A percentile compares a stretch with the other conserved stretches of the same genome.
Evolutionary conservation across 1,140 invertebrate species (phyloP).

Genomic region (Batillaria attramentaria): DNA sequence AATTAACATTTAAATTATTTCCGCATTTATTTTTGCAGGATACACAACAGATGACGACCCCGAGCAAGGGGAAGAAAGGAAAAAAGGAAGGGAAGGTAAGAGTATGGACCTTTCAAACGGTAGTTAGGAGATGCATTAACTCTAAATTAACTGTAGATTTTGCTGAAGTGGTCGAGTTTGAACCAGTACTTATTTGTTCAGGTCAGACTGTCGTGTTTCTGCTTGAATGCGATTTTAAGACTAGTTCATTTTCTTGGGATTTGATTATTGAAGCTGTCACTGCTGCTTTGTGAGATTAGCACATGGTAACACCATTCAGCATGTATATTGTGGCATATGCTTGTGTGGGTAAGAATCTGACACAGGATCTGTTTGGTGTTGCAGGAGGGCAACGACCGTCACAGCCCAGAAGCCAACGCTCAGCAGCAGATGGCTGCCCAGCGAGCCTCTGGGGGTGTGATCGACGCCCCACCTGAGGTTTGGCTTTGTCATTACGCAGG

Average conservation of each 20-base stretch:
- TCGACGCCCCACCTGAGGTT: slow-evolving; percentile 62
- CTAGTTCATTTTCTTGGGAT: too few relatives aligned
- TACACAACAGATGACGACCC: slow-evolving; percentile 78
- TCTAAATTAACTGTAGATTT: too few relatives aligned
- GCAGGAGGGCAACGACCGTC: slow-evolving; percentile 62
- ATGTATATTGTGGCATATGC: neutral
- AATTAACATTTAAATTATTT: slow-evolving; percentile 6
- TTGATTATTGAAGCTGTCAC: too few relatives aligned
- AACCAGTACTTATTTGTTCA: neutral
- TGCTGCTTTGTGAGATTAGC: neutral
- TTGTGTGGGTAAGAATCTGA: neutral
- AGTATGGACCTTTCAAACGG: neutral
- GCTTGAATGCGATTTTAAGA: too few relatives aligned
- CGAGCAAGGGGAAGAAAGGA: slow-evolving; percentile 77
- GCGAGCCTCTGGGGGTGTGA: slow-evolving; percentile 58
- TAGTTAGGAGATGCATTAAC: neutral
- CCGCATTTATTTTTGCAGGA: slow-evolving; percentile 77
- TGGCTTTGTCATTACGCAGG: neutral
- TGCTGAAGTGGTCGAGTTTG: neutral
- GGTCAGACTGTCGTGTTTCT: neutral
- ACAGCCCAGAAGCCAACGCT: slow-evolving; percentile 63
- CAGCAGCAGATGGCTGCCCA: slow-evolving; percentile 68
- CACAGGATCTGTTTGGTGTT: neutral
- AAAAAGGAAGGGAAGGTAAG: slow-evolving; percentile 67
- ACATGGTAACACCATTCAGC: neutral